Percentiles rank a stretch among this genome's conserved stretches.
Conservation (phyloP, 1,140 invertebrate genomes). For the Steinernema feltiae region DNA sequence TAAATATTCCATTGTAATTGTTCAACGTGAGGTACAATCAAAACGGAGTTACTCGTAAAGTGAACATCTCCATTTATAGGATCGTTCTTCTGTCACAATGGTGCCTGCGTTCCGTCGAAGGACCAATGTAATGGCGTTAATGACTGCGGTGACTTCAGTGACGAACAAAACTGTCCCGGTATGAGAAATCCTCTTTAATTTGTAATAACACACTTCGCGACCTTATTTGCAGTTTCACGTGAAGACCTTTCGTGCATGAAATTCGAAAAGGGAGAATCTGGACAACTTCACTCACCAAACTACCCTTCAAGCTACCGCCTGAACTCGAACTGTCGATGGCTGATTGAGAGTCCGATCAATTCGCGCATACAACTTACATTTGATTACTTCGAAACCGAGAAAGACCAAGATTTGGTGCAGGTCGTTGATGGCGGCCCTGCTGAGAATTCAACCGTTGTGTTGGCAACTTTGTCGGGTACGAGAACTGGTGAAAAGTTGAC, state of each 20-base stretch:
- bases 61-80: constrained; percentile 45
- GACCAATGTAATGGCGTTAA: constrained; percentile 60
- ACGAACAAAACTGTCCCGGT: constrained; percentile 60
- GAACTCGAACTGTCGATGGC: constrained; percentile 89
- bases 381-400: constrained; percentile 86
- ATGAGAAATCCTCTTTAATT: neutral
- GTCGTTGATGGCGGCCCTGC: constrained; percentile 86
- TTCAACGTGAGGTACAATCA: neutral
- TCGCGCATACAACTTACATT: constrained; percentile 81
- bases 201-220: neutral
- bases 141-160: constrained; percentile 61
- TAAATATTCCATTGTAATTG: constrained; percentile 21
- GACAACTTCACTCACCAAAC: constrained; percentile 85
- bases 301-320: constrained; percentile 85
- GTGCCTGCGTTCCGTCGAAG: constrained; percentile 59
- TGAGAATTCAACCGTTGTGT: constrained; percentile 81
- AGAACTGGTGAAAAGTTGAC: constrained; percentile 71
- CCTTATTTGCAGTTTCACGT: constrained; percentile 36
- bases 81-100: constrained; percentile 61
- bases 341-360: constrained; percentile 86
- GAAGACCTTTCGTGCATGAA: constrained; percentile 70
- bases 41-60: too few species aligned
- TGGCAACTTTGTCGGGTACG: constrained; percentile 85
- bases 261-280: constrained; percentile 75
- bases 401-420: constrained; percentile 88